Evolutionary conservation across 2,797 vertebrate species (phyloP).

Genomic region (Netta rufina): DNA sequence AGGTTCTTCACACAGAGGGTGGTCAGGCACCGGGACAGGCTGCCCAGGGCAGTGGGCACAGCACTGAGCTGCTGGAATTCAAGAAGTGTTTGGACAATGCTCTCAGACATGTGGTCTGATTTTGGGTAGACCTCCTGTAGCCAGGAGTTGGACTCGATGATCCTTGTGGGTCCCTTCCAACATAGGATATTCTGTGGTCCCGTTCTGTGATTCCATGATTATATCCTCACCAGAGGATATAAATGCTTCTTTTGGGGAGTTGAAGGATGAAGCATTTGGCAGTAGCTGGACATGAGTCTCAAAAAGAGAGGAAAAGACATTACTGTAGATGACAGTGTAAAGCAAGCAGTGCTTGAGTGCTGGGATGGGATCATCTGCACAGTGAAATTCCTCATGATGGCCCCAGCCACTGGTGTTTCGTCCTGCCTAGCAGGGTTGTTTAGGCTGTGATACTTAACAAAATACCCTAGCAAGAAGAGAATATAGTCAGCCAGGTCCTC

Average conservation of each 20-base stretch:
- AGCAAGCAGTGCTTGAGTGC: background rate
- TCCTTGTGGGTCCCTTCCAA: background rate
- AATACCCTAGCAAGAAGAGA: background rate
- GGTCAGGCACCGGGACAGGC: background rate
- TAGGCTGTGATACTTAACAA: background rate
- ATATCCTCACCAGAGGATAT: background rate
- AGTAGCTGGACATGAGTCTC: background rate
- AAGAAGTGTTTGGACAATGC: background rate
- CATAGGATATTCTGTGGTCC: background rate
- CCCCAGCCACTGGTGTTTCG: background rate
- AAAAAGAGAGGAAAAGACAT: background rate
- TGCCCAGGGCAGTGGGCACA: background rate
- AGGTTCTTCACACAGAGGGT: background rate
- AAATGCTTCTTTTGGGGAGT: background rate
- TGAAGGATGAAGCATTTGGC: background rate
- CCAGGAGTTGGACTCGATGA: background rate
- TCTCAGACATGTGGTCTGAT: background rate
- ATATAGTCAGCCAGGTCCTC: background rate
- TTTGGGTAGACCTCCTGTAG: background rate
- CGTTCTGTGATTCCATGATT: background rate
- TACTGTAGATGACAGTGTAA: background rate
- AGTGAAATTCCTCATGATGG: fast-evolving
- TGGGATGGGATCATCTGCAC: fast-evolving
- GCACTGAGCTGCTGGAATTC: background rate
- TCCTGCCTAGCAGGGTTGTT: background rate